Percentiles rank a stretch among this genome's conserved stretches.
Conservation (phyloP, 2,797 vertebrate genomes). For the Protosalanx chinensis region DNA sequence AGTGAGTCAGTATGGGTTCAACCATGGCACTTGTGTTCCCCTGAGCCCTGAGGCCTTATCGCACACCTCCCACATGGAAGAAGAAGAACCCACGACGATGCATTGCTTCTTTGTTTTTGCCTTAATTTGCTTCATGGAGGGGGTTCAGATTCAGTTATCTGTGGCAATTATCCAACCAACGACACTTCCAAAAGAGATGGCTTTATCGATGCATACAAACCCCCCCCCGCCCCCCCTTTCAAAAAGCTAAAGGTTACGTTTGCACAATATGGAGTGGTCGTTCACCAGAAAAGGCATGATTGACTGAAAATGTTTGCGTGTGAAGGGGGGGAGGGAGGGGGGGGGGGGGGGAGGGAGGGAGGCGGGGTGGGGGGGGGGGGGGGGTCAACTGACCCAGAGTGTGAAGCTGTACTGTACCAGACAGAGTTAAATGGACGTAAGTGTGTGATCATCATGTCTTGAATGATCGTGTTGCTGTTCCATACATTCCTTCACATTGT, state of each 20-base stretch:
- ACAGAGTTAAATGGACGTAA: conserved; percentile 60
- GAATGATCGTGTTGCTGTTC: conserved; percentile 45
- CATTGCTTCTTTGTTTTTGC: conserved; percentile 39
- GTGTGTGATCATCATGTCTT: conserved; percentile 30
- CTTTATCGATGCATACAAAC: neutral
- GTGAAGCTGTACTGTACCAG: conserved; percentile 44
- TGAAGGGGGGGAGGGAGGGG: conserved; percentile 16
- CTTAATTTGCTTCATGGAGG: conserved; percentile 47
- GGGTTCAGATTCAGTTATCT: neutral
- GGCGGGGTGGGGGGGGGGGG: neutral
- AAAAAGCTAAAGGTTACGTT: neutral
- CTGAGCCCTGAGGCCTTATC: conserved; percentile 62
- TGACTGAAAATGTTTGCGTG: conserved; percentile 14
- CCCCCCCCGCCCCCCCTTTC: no score
- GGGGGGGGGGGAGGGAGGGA: neutral
- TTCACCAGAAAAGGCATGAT: conserved; percentile 23
- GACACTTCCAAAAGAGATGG: neutral
- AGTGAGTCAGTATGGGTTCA: conserved; percentile 25
- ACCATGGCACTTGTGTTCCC: conserved; percentile 31
- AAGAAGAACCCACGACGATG: neutral
- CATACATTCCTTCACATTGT: conserved; percentile 70
- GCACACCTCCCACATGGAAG: conserved; percentile 16
- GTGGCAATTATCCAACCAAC: conserved; percentile 18
- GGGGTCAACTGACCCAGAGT: neutral
- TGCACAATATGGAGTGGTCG: neutral